phyloP scores from a whole-genome alignment of 2,113 vertebrate genomes.

The Setophaga kirtlandii region DNA sequence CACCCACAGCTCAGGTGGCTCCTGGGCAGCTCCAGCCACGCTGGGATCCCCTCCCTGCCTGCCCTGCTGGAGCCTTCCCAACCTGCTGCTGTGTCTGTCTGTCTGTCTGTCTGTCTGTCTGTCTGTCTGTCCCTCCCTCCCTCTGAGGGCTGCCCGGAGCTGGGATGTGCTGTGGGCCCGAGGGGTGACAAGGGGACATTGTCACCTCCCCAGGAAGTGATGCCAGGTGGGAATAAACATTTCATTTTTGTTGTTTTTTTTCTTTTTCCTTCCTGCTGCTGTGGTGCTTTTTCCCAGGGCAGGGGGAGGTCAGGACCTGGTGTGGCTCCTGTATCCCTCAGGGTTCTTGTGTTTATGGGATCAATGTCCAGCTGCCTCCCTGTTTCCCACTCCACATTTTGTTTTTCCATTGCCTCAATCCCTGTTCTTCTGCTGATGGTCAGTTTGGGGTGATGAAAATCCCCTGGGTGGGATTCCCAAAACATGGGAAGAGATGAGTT shows the following conservation, averaged over 20 bases:
- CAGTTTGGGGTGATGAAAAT: background rate
- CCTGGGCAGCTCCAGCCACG: fast-evolving
- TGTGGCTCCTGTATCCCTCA: fast-evolving
- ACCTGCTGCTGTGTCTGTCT: background rate
- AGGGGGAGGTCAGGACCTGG: background rate
- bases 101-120: too few relatives aligned
- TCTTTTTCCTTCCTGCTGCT: background rate
- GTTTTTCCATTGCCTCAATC: background rate
- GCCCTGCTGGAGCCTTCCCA: background rate
- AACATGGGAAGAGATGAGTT: background rate
- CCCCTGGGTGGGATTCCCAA: background rate
- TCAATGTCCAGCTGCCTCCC: fast-evolving
- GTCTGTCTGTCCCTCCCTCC: background rate
- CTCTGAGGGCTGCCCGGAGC: fast-evolving
- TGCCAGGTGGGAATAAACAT: constrained; percentile 60
- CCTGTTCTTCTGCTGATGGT: too few relatives aligned
- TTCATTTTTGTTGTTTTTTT: background rate
- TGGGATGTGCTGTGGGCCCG: fast-evolving
- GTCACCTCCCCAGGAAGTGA: background rate
- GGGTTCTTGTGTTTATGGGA: fast-evolving
- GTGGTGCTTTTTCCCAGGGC: fast-evolving
- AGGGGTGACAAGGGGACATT: fast-evolving
- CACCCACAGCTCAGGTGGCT: fast-evolving
- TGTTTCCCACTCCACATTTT: background rate
- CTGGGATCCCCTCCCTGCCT: background rate